These are phyloP conservation scores for Rhagologus leucostigma DNA, from an alignment of 2,113 vertebrate species.

Conservation along the genomic window DNA sequence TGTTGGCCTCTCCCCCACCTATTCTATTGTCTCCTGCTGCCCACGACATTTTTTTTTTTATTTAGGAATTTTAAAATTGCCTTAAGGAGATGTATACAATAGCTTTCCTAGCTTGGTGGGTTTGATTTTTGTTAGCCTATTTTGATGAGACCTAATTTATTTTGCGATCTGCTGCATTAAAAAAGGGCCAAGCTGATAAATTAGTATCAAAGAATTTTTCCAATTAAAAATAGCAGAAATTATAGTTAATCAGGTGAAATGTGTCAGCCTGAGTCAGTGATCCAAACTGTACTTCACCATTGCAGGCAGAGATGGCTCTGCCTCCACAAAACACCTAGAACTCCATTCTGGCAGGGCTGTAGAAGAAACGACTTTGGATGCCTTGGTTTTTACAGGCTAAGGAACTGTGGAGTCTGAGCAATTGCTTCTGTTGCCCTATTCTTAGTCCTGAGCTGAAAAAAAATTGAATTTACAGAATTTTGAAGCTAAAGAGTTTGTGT, in stretches of 20 bases:
- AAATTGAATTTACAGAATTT: neutral
- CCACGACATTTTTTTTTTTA: rapidly evolving
- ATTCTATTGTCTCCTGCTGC: neutral
- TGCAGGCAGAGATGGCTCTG: neutral
- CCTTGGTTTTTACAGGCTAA: neutral
- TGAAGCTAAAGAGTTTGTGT: neutral
- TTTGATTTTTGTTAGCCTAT: neutral
- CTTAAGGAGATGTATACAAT: neutral
- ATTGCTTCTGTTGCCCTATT: neutral
- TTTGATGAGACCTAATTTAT: neutral
- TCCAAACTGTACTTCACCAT: neutral
- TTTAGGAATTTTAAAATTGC: neutral
- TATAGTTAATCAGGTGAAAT: neutral
- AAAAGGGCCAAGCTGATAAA: neutral
- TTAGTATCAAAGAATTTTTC: neutral
- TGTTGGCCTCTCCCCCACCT: neutral
- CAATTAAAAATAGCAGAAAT: neutral
- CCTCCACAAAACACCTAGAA: neutral
- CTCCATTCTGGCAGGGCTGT: rapidly evolving
- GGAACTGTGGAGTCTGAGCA: neutral
- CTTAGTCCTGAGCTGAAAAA: neutral
- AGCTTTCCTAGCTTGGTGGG: neutral
- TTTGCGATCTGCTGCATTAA: neutral
- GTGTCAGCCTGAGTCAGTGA: neutral
- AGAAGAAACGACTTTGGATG: neutral